phyloP scores from a whole-genome alignment of 2,113 vertebrate species.

The Dicrurus megarhynchus region DNA sequence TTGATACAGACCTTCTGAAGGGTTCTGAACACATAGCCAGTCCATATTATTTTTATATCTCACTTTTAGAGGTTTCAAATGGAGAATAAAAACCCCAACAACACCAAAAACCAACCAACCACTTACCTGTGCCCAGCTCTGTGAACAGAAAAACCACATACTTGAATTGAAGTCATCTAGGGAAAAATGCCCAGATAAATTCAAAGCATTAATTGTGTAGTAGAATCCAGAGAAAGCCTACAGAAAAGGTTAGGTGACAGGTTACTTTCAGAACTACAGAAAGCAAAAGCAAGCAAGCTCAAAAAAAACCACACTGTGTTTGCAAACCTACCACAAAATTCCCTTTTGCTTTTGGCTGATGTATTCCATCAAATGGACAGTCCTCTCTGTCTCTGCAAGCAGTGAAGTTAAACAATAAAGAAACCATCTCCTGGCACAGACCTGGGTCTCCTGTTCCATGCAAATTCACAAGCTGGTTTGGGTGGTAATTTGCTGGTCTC shows the following conservation, averaged over 20 bases:
- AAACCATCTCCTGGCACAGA: slow-evolving; percentile 76
- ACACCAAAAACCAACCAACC: neutral
- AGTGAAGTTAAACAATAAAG: slow-evolving; percentile 79
- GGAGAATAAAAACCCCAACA: neutral
- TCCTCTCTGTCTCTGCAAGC: slow-evolving; percentile 68
- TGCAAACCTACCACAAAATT: slow-evolving; percentile 83
- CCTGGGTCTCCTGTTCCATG: slow-evolving; percentile 75
- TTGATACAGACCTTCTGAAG: neutral
- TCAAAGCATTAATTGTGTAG: slow-evolving; percentile 78
- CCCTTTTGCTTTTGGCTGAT: slow-evolving; percentile 83
- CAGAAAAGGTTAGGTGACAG: neutral
- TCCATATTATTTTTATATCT: neutral
- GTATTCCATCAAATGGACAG: slow-evolving; percentile 82
- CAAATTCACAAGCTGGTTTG: slow-evolving; percentile 63
- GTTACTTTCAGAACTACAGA: neutral
- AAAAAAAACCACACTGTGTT: neutral
- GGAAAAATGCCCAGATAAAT: slow-evolving; percentile 71
- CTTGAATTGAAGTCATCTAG: slow-evolving; percentile 75
- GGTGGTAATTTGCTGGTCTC: slow-evolving; percentile 63
- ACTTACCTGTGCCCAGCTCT: slow-evolving; percentile 77
- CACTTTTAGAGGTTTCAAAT: neutral
- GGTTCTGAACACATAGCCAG: neutral
- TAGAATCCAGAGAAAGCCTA: slow-evolving; percentile 94
- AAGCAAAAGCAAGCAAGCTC: neutral
- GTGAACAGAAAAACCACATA: slow-evolving; percentile 78